Evolutionary conservation across 2,888 invertebrate species (phyloP).

Genomic region (Apotomis capreana): DNA sequence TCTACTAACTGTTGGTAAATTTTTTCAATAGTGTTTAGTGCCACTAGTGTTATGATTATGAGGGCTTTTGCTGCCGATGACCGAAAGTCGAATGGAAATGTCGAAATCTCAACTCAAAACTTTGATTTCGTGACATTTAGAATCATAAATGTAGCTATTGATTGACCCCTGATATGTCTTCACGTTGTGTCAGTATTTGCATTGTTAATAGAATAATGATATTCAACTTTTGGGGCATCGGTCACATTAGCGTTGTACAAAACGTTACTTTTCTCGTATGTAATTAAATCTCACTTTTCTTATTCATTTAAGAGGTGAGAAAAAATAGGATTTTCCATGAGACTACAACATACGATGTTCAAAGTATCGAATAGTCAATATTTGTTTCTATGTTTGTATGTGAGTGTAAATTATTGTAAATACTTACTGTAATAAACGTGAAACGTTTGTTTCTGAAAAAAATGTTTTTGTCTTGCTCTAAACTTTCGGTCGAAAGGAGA

Average conservation of each 20-base stretch:
- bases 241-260: not conserved
- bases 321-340: not conserved
- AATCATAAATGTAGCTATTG: not conserved
- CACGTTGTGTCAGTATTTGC: not conserved
- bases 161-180: too few species aligned
- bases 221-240: not conserved
- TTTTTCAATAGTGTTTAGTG: slow-evolving; percentile 12
- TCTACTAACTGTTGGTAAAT: not conserved
- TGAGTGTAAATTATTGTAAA: slow-evolving; percentile 41
- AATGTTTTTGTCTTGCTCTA: slow-evolving; percentile 55
- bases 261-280: not conserved
- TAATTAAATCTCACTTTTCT: not conserved
- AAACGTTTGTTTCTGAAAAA: slow-evolving; percentile 25
- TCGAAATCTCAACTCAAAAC: not conserved
- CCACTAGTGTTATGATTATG: not conserved
- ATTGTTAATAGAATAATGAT: not conserved
- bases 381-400: slow-evolving; percentile 29
- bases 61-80: slow-evolving; percentile 7
- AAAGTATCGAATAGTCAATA: slow-evolving; percentile 26
- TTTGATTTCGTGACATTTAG: not conserved
- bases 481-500: slow-evolving; percentile 64
- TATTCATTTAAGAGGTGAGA: not conserved
- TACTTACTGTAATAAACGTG: slow-evolving; percentile 37
- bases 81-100: not conserved
- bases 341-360: not conserved